Evolutionary conservation across 2,113 vertebrate species (phyloP).

Genomic region (Balaenoptera acutorostrata): DNA sequence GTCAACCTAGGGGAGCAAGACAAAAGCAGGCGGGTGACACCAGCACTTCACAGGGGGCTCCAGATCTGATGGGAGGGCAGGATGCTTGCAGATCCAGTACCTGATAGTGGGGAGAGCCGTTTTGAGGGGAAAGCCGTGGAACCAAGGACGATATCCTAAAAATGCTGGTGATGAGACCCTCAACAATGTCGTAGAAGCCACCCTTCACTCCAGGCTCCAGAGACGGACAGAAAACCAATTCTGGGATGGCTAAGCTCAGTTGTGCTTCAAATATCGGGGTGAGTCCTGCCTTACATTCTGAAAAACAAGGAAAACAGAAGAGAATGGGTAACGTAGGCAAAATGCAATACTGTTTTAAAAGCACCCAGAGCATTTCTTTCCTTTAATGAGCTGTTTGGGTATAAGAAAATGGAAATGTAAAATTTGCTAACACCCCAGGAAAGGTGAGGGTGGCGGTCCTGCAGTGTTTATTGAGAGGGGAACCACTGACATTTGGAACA

Average conservation of each 20-base stretch:
- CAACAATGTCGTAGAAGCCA: constrained; percentile 86
- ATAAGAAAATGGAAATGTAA: neutral
- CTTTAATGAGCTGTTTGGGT: neutral
- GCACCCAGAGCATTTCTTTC: neutral
- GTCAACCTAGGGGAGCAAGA: constrained; percentile 79
- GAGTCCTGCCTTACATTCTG: constrained; percentile 82
- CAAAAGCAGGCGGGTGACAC: neutral
- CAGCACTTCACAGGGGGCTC: fast-evolving
- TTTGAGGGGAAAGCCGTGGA: constrained; percentile 82
- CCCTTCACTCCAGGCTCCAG: constrained; percentile 82
- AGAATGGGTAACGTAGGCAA: neutral
- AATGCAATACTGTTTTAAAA: neutral
- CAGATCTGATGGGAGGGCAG: fast-evolving
- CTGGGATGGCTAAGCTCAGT: constrained; percentile 85
- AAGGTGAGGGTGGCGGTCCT: neutral
- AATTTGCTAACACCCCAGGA: neutral
- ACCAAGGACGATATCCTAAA: constrained; percentile 88
- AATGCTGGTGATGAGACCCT: constrained; percentile 84
- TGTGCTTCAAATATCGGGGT: constrained; percentile 90
- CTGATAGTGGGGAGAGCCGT: constrained; percentile 87
- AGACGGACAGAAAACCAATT: constrained; percentile 90
- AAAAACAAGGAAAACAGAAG: neutral
- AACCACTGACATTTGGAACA: neutral
- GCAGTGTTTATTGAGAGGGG: neutral
- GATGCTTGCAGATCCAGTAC: constrained; percentile 65